phyloP scores from a whole-genome alignment of 2,113 vertebrate genomes.

The Varanus komodoensis region DNA sequence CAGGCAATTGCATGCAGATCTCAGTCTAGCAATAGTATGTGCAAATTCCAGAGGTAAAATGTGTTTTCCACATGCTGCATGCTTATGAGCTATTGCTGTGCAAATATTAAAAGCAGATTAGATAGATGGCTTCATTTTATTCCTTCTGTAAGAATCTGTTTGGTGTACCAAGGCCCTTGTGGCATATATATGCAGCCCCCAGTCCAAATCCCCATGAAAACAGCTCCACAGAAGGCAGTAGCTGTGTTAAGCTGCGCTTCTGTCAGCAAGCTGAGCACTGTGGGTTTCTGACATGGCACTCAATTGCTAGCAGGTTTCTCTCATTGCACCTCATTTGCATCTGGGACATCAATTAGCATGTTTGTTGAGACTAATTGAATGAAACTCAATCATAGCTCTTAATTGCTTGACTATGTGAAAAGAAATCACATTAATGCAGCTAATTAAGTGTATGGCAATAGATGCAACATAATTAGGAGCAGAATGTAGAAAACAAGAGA shows the following conservation, averaged over 20 bases:
- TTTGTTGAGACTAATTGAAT: constrained; percentile 99
- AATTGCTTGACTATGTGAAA: constrained; percentile 98
- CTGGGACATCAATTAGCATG: constrained; percentile 94
- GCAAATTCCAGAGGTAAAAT: fast-evolving
- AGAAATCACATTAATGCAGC: constrained; percentile 98
- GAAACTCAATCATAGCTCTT: constrained; percentile 98
- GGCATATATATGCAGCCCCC: not conserved
- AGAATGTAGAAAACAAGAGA: constrained; percentile 78
- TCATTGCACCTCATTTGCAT: constrained; percentile 90
- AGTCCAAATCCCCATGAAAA: constrained; percentile 34
- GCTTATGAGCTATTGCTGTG: fast-evolving
- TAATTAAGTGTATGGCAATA: constrained; percentile 96
- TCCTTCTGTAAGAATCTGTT: not conserved
- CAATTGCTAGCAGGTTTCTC: constrained; percentile 80
- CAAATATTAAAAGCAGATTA: not conserved
- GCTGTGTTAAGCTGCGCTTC: constrained; percentile 44
- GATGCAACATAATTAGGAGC: constrained; percentile 90
- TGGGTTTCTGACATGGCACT: constrained; percentile 64
- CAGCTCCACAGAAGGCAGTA: constrained; percentile 57
- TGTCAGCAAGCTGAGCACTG: constrained; percentile 65
- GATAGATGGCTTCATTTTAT: not conserved
- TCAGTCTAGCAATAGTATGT: not conserved
- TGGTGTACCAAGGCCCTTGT: constrained; percentile 11
- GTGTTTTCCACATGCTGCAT: not conserved
- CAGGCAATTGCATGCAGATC: not conserved